Evolutionary conservation across 2,113 vertebrate genomes (phyloP).

Genomic region (Bubalus kerabau): DNA sequence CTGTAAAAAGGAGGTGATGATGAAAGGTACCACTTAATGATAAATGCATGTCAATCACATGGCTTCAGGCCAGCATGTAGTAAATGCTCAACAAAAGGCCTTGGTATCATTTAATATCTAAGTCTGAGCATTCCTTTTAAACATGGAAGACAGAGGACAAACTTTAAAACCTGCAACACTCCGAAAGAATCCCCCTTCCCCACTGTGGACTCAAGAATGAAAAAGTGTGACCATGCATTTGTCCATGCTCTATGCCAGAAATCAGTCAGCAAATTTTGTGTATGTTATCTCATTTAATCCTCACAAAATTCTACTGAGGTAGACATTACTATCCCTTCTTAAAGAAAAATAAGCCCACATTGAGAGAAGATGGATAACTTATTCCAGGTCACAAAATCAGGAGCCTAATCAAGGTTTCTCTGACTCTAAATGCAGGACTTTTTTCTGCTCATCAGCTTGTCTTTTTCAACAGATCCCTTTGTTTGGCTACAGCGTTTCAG

Average conservation of each 20-base stretch:
- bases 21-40: background rate
- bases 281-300: background rate
- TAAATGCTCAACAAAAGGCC: background rate
- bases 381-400: background rate
- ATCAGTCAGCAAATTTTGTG: background rate
- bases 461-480: background rate
- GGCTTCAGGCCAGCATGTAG: background rate
- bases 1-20: background rate
- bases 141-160: background rate
- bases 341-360: background rate
- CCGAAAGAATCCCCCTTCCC: background rate
- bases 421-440: background rate
- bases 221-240: background rate
- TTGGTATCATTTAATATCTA: background rate
- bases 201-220: background rate
- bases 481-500: background rate
- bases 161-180: background rate
- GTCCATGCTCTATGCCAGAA: background rate
- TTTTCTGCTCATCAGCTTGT: background rate
- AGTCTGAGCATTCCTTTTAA: background rate
- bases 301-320: background rate
- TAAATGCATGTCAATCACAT: background rate
- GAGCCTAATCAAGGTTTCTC: background rate
- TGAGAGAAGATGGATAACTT: background rate
- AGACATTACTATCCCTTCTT: background rate